Percentiles rank a stretch among this genome's conserved stretches.
Conservation (phyloP, 2,797 vertebrate genomes). For the Diceros bicornis region DNA sequence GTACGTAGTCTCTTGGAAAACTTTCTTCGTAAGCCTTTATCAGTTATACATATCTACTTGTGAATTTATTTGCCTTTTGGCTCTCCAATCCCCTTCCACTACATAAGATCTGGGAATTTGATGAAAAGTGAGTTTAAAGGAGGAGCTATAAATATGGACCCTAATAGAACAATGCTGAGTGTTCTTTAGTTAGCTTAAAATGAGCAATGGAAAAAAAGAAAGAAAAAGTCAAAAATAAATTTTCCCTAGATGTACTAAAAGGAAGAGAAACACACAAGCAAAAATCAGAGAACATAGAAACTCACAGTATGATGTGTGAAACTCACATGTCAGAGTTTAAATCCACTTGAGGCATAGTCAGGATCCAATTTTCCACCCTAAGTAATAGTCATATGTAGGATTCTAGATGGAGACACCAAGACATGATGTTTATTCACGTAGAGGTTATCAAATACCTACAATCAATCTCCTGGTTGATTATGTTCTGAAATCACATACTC, state of each 20-base stretch:
- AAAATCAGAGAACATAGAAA: not conserved
- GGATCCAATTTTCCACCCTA: not conserved
- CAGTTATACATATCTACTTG: not conserved
- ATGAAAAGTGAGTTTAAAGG: not conserved
- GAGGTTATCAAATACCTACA: not conserved
- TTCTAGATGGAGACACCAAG: not conserved
- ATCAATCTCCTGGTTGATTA: not conserved
- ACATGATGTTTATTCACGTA: not conserved
- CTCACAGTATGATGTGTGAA: not conserved
- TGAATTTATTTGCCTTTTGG: not conserved
- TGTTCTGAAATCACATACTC: not conserved
- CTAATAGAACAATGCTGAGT: not conserved
- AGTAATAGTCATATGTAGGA: not conserved
- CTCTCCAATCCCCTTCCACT: not conserved
- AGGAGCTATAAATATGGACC: not conserved
- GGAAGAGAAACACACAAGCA: not conserved
- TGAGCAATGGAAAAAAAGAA: no score
- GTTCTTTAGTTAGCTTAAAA: not conserved
- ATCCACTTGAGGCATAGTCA: not conserved
- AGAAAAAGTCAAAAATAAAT: not conserved
- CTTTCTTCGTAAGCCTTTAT: not conserved
- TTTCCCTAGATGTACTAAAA: not conserved
- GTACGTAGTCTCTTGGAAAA: not conserved
- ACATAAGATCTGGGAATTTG: not conserved
- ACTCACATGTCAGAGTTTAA: not conserved